Conservation (phyloP, 2,797 vertebrate species). For the Apodemus agrarius region DNA sequence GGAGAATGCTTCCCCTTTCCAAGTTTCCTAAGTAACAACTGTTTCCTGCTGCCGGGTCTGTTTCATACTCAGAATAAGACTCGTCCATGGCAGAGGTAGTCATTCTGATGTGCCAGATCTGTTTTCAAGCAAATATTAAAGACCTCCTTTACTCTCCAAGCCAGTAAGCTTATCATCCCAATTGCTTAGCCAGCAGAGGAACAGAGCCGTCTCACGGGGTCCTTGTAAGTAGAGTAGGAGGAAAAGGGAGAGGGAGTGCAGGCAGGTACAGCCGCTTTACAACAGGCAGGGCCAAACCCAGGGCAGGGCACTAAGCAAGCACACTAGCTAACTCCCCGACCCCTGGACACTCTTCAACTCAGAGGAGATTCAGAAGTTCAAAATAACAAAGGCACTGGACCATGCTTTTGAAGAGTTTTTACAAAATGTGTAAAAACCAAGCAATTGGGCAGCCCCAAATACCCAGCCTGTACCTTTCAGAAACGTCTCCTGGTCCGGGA, state of each 20-base stretch:
- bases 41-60: neutral
- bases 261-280: neutral
- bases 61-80: neutral
- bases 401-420: neutral
- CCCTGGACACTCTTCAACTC: neutral
- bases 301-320: neutral
- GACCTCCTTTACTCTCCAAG: neutral
- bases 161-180: slow-evolving; percentile 14
- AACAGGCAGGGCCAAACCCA: neutral
- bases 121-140: slow-evolving; percentile 30
- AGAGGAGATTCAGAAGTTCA: neutral
- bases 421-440: slow-evolving; percentile 33
- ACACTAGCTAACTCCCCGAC: neutral
- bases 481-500: slow-evolving; percentile 94
- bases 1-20: neutral
- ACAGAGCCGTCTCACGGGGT: neutral
- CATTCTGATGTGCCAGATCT: neutral
- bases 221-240: neutral
- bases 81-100: neutral
- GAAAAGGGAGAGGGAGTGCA: rapidly evolving
- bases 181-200: neutral
- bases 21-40: neutral
- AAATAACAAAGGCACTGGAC: neutral
- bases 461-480: slow-evolving; percentile 90
- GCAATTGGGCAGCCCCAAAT: neutral